phyloP scores from a whole-genome alignment of 1,140 invertebrate species.

The Pseudobourletiella spinata region DNA sequence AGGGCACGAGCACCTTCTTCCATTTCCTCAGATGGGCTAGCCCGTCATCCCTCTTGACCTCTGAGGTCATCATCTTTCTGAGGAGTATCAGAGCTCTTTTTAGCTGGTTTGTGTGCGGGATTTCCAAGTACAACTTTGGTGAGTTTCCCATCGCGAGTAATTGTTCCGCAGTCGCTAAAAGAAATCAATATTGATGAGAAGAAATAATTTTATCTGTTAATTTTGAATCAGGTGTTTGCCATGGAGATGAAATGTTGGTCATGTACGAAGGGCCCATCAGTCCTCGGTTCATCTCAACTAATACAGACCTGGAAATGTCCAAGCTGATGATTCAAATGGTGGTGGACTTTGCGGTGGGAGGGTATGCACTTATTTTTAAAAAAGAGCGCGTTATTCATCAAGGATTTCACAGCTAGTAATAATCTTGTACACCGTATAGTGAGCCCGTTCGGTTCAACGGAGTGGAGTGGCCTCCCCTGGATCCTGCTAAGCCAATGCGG shows the following conservation, averaged over 20 bases:
- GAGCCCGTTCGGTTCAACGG: background rate
- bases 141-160: too few species aligned
- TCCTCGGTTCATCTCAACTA: background rate
- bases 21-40: background rate
- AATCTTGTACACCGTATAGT: too few species aligned
- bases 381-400: too few species aligned
- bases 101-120: too few species aligned
- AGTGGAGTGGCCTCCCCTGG: background rate
- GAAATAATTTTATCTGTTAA: background rate
- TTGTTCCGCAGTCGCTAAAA: too few species aligned
- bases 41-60: background rate
- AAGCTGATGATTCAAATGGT: background rate
- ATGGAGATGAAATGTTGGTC: background rate
- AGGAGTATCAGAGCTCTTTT: background rate
- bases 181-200: background rate
- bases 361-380: background rate
- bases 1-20: background rate
- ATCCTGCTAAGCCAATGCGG: background rate
- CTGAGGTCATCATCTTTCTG: background rate
- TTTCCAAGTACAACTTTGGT: too few species aligned
- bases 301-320: background rate
- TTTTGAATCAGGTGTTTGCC: background rate
- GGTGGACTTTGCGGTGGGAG: background rate
- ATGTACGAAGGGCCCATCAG: background rate
- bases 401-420: too few species aligned